phyloP scores from a whole-genome alignment of 1,140 invertebrate species.

The Drosophila seguyi region DNA sequence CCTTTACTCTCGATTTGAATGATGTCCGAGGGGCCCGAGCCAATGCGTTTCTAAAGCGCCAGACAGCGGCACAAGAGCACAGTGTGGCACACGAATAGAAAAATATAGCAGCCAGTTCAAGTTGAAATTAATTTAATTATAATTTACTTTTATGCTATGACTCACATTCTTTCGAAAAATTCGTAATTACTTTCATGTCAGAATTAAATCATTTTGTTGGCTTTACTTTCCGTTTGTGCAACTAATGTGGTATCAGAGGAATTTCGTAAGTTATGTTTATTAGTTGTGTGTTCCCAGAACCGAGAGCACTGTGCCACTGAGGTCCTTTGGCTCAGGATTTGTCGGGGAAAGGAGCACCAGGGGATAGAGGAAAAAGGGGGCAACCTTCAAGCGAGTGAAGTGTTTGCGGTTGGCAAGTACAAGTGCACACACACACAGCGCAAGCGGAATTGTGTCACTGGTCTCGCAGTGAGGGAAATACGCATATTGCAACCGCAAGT shows the following conservation, averaged over 20 bases:
- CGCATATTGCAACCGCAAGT: conserved; percentile 56
- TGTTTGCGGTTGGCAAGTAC: conserved; percentile 82
- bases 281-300: not conserved
- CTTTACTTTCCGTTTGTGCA: too few relatives aligned
- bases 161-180: not conserved
- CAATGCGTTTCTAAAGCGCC: conserved; percentile 57
- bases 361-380: conserved; percentile 16
- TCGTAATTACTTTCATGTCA: not conserved
- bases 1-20: conserved; percentile 61
- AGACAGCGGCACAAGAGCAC: conserved; percentile 46
- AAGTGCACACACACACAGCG: conserved; percentile 68
- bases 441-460: conserved; percentile 77
- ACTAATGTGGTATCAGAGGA: not conserved
- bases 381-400: conserved; percentile 77
- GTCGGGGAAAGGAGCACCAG: not conserved
- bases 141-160: not conserved
- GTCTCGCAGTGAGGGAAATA: conserved; percentile 24
- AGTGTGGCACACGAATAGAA: not conserved
- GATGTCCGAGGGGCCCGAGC: conserved; percentile 8
- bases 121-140: not conserved
- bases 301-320: conserved; percentile 27
- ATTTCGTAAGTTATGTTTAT: conserved; percentile 1
- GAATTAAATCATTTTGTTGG: not conserved
- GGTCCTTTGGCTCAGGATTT: conserved; percentile 21
- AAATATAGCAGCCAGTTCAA: not conserved